These are phyloP conservation scores for Balaenoptera acutorostrata DNA, from an alignment of 2,113 vertebrate genomes.

Conservation along the genomic window DNA sequence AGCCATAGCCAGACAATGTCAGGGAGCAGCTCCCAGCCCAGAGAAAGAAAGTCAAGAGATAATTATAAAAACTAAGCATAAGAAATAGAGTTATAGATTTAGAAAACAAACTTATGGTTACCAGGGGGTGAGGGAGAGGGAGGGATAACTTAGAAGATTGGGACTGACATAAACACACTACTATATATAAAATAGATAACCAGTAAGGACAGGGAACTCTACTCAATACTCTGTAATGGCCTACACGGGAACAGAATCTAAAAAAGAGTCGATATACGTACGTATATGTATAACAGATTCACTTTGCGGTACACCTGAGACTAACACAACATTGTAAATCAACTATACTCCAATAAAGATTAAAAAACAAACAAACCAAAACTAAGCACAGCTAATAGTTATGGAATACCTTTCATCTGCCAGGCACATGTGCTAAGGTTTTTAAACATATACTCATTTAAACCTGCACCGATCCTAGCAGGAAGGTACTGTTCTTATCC, in stretches of 20 bases:
- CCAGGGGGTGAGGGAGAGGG: background rate
- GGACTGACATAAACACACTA: background rate
- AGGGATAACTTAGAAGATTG: background rate
- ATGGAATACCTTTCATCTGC: background rate
- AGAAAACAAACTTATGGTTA: background rate
- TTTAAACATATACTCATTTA: background rate
- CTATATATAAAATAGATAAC: background rate
- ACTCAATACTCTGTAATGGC: rapidly evolving
- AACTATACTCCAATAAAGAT: background rate
- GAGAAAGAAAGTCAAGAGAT: too few species aligned
- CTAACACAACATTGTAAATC: background rate
- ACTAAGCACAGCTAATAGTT: too few species aligned
- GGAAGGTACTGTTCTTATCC: background rate
- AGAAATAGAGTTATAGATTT: background rate
- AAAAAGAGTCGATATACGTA: rapidly evolving
- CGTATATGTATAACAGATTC: rapidly evolving
- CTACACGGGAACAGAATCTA: rapidly evolving
- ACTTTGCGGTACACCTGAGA: background rate
- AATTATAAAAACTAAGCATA: background rate
- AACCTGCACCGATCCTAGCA: background rate
- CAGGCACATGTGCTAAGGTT: background rate
- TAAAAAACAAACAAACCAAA: background rate
- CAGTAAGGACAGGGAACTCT: background rate
- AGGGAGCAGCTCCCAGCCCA: too few species aligned
- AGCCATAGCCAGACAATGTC: too few species aligned